These are phyloP conservation scores for Idaea aversata DNA, from an alignment of 2,888 invertebrate species.

Conservation along the genomic window DNA sequence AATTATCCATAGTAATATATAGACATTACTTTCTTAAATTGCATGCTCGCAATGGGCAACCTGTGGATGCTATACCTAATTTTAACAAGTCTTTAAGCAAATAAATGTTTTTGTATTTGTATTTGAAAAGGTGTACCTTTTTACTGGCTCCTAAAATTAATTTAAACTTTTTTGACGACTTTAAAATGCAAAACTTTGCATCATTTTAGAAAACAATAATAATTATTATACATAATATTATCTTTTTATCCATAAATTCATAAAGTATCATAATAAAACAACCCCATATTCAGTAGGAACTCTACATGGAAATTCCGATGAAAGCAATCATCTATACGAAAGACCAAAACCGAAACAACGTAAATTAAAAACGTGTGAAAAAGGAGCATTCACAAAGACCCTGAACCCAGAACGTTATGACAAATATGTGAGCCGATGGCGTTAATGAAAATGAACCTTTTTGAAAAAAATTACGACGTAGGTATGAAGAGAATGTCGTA, in stretches of 20 bases:
- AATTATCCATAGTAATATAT: no score
- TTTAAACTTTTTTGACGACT: no score
- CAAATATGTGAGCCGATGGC: slow-evolving; percentile 78
- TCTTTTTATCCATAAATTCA: not conserved
- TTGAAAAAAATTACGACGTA: slow-evolving; percentile 51
- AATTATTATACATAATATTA: no score
- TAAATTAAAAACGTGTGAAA: slow-evolving; percentile 76
- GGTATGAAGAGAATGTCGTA: slow-evolving; percentile 35
- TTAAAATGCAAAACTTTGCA: no score
- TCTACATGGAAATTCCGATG: slow-evolving; percentile 44
- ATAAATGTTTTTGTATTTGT: no score
- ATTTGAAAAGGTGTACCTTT: no score
- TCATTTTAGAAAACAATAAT: no score
- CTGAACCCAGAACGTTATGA: slow-evolving; percentile 58
- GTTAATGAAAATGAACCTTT: slow-evolving; percentile 78
- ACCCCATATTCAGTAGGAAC: slow-evolving; percentile 24
- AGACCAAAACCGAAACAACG: slow-evolving; percentile 67
- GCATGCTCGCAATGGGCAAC: no score
- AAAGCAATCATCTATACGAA: slow-evolving; percentile 55
- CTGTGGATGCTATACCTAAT: no score
- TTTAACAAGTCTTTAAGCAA: no score
- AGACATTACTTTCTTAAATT: no score
- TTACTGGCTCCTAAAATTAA: no score
- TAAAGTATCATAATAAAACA: not conserved
- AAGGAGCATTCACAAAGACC: slow-evolving; percentile 54